These are phyloP conservation scores for Meandrina meandrites DNA, from an alignment of 92 coral and sea anemone species.

Conservation along the genomic window DNA sequence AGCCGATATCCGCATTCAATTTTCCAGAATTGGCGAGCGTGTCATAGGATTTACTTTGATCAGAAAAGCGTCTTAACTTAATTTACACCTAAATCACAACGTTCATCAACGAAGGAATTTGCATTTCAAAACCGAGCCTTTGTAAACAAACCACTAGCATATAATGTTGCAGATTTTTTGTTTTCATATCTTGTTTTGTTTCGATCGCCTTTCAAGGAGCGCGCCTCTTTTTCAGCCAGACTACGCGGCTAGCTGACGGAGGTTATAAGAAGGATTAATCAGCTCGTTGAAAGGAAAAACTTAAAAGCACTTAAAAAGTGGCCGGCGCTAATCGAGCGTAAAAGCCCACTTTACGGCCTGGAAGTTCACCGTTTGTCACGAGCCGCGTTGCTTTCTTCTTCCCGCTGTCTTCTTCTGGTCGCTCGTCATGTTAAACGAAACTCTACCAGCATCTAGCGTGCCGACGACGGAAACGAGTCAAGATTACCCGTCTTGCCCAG, in stretches of 20 bases:
- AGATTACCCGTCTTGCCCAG: constrained; percentile 30
- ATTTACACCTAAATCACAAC: constrained; percentile 49
- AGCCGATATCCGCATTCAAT: constrained; percentile 35
- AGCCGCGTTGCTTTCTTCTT: constrained; percentile 22
- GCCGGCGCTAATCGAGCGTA: constrained; percentile 35
- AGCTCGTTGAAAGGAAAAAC: constrained; percentile 4
- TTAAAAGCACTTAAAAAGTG: constrained; percentile 19
- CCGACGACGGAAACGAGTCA: neutral
- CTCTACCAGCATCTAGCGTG: constrained; percentile 12
- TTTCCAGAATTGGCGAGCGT: constrained; percentile 30
- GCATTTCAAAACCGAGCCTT: constrained; percentile 29
- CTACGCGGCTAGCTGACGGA: constrained; percentile 10
- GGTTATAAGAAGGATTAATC: constrained; percentile 10
- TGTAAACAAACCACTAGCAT: constrained; percentile 31
- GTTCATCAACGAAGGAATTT: constrained; percentile 26
- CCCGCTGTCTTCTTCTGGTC: neutral
- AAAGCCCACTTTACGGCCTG: constrained; percentile 37
- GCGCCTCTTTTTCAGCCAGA: constrained; percentile 12
- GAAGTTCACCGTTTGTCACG: constrained; percentile 5
- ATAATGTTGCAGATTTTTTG: constrained; percentile 11
- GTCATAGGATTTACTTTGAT: constrained; percentile 35
- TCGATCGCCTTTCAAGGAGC: constrained; percentile 28
- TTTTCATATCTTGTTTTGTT: constrained; percentile 34
- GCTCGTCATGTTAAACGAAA: constrained; percentile 37
- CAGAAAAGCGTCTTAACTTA: constrained; percentile 39